phyloP scores from a whole-genome alignment of 2,113 vertebrate species.

The Isurus oxyrinchus region DNA sequence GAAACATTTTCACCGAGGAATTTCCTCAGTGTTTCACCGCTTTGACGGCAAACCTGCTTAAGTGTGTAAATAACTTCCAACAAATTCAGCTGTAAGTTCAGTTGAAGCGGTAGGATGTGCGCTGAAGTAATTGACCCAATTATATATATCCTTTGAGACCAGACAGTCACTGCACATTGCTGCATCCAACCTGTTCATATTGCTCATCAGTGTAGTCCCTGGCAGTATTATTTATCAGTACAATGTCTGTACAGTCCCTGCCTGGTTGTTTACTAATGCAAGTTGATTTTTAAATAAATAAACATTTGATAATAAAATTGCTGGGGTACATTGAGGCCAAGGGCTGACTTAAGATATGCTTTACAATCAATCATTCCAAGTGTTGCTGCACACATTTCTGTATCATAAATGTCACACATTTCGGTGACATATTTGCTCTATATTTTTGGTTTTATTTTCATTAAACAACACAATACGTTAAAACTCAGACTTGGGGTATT shows the following conservation, averaged over 20 bases:
- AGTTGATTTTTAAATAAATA: no score
- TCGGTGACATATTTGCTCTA: background rate
- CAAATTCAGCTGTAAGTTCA: background rate
- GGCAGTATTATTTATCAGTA: background rate
- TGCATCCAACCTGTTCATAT: background rate
- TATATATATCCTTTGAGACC: background rate
- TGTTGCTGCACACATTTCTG: no score
- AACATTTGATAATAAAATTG: no score
- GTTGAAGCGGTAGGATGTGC: background rate
- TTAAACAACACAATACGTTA: background rate
- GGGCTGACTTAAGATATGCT: background rate
- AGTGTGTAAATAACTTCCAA: background rate
- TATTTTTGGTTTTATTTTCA: background rate
- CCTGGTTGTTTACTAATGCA: background rate
- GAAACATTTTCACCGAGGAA: background rate
- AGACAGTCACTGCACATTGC: background rate
- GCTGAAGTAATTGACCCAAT: background rate
- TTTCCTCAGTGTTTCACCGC: background rate
- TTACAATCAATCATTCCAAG: no score
- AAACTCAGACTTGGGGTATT: background rate
- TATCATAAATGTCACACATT: background rate
- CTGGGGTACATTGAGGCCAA: background rate
- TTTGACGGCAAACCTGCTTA: background rate
- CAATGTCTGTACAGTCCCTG: background rate
- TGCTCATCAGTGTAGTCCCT: background rate